Conservation (phyloP, 2,113 vertebrate genomes). For the Cryptotis parvus region DNA sequence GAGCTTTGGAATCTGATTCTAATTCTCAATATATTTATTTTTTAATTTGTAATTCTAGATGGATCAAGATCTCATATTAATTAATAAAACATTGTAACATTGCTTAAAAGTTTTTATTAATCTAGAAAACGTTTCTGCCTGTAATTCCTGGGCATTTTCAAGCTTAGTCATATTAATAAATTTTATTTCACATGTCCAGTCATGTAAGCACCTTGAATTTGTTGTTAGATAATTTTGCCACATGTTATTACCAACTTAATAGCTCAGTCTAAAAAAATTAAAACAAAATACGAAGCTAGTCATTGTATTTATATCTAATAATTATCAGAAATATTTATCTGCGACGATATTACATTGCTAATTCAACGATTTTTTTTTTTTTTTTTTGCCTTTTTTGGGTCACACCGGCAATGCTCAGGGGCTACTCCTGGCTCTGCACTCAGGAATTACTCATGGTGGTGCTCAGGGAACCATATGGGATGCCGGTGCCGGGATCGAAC, state of each 20-base stretch:
- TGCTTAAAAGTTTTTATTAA: constrained; percentile 24
- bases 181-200: constrained; percentile 6
- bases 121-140: constrained; percentile 21
- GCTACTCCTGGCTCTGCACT: too few species aligned
- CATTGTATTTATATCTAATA: constrained; percentile 4
- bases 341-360: not conserved
- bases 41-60: constrained; percentile 42
- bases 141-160: constrained; percentile 50
- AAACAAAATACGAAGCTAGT: constrained; percentile 16
- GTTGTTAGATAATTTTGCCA: constrained; percentile 25
- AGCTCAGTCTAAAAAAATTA: constrained; percentile 1
- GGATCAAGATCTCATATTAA: not conserved
- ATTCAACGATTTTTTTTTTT: not conserved
- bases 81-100: constrained; percentile 31
- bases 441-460: too few species aligned
- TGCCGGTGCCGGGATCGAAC: too few species aligned
- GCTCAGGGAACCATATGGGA: too few species aligned
- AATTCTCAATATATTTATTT: constrained; percentile 10
- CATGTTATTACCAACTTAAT: constrained; percentile 29
- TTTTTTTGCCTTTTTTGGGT: too few species aligned
- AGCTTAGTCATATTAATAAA: constrained; percentile 34
- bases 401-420: too few species aligned
- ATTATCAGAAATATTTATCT: constrained; percentile 9
- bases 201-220: not conserved
- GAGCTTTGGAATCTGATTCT: constrained; percentile 24